A percentile compares a stretch with the other conserved stretches of the same genome.
Conservation (phyloP, 2,888 invertebrate species). For the Odontocerum albicorne region DNA sequence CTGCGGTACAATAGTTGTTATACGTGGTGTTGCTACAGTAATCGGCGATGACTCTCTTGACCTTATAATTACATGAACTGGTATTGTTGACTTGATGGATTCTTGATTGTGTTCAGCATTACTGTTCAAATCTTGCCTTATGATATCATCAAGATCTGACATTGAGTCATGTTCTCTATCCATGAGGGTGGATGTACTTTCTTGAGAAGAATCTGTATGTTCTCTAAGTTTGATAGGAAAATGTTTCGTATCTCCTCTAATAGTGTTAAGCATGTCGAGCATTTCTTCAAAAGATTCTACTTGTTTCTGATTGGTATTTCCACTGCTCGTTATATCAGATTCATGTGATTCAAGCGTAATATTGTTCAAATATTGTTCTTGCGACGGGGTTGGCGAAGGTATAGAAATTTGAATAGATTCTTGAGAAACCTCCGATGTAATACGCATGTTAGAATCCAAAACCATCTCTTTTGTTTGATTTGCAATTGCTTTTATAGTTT, state of each 20-base stretch:
- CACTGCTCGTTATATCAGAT: constrained; percentile 52
- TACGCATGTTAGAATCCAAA: constrained; percentile 59
- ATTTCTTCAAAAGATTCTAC: constrained; percentile 71
- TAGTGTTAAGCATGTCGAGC: constrained; percentile 69
- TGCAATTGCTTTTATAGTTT: constrained; percentile 58
- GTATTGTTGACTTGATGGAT: constrained; percentile 32
- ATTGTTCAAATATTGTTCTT: constrained; percentile 64
- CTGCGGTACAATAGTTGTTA: constrained; percentile 64
- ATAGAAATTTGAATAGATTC: constrained; percentile 68
- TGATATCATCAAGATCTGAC: constrained; percentile 36
- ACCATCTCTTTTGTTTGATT: constrained; percentile 60
- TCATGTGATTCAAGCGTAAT: constrained; percentile 63
- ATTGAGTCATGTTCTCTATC: constrained; percentile 32
- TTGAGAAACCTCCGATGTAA: constrained; percentile 58
- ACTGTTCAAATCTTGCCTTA: constrained; percentile 36
- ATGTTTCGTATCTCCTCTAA: constrained; percentile 51
- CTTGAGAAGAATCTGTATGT: constrained; percentile 33
- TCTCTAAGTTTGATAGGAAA: constrained; percentile 37
- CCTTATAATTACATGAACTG: constrained; percentile 40
- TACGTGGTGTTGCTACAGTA: constrained; percentile 45
- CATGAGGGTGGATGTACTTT: constrained; percentile 28
- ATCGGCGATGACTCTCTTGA: constrained; percentile 38
- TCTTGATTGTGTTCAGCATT: constrained; percentile 27
- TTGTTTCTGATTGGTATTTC: constrained; percentile 52
- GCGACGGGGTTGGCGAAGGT: constrained; percentile 66